phyloP scores from a whole-genome alignment of 2,797 vertebrate species.

The Oryzias sinensis region DNA sequence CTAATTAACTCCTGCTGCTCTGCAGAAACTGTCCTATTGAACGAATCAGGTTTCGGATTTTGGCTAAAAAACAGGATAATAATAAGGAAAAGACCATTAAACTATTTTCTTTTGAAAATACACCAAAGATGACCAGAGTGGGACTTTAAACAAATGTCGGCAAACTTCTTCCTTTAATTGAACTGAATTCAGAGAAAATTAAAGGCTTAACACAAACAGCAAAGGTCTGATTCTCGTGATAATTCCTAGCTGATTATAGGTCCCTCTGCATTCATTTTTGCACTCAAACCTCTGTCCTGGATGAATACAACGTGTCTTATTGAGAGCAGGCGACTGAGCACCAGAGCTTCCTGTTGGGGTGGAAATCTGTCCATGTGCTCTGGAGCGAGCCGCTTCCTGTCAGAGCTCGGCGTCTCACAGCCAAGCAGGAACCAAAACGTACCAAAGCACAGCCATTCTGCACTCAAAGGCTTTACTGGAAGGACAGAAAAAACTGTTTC shows the following conservation, averaged over 20 bases:
- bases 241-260: slow-evolving; percentile 39
- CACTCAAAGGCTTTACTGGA: slow-evolving; percentile 60
- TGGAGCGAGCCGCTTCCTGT: slow-evolving; percentile 42
- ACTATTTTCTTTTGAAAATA: too few relatives aligned
- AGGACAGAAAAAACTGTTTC: slow-evolving; percentile 6
- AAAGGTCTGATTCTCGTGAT: slow-evolving; percentile 66
- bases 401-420: slow-evolving; percentile 48
- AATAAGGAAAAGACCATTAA: too few relatives aligned
- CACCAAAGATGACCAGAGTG: too few relatives aligned
- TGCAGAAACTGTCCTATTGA: too few relatives aligned
- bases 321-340: slow-evolving; percentile 42
- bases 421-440: slow-evolving; percentile 58
- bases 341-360: slow-evolving; percentile 73
- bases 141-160: too few relatives aligned
- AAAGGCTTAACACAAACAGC: slow-evolving; percentile 24
- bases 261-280: slow-evolving; percentile 55
- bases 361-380: slow-evolving; percentile 67
- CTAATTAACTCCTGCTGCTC: too few relatives aligned
- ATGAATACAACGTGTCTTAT: slow-evolving; percentile 55
- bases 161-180: too few relatives aligned
- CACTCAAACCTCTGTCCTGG: slow-evolving; percentile 61
- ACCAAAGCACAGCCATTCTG: slow-evolving; percentile 53
- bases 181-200: too few relatives aligned
- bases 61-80: too few relatives aligned
- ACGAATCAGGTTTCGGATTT: too few relatives aligned